These are phyloP conservation scores for Diprion similis DNA, from an alignment of 1,140 invertebrate genomes.

Conservation along the genomic window DNA sequence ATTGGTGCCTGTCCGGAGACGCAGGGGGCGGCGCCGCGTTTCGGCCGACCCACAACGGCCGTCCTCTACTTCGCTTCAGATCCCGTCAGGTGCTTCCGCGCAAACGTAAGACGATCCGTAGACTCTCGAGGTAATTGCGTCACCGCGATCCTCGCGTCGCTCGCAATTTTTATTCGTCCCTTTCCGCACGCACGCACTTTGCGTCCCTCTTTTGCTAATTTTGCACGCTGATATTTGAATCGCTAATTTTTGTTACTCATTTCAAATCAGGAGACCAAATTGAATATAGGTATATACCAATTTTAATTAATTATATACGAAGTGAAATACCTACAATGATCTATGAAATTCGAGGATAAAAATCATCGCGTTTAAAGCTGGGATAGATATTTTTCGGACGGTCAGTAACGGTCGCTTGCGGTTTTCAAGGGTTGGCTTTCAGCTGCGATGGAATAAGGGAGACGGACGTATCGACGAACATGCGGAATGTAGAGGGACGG, in stretches of 20 bases:
- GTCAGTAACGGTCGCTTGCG: constrained; percentile 52
- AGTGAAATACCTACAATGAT: too few species aligned
- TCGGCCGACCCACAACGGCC: constrained; percentile 54
- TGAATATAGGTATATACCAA: too few species aligned
- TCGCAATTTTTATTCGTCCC: too few species aligned
- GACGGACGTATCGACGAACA: constrained; percentile 18
- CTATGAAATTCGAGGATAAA: not conserved
- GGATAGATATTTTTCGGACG: constrained; percentile 56
- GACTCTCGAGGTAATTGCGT: too few species aligned
- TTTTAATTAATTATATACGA: too few species aligned
- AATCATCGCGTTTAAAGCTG: constrained; percentile 14
- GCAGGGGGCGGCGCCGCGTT: constrained; percentile 56
- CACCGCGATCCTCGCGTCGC: too few species aligned
- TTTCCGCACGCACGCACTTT: too few species aligned
- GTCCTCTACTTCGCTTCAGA: constrained; percentile 41
- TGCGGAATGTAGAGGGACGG: not conserved
- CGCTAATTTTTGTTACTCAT: too few species aligned
- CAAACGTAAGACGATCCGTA: constrained; percentile 34
- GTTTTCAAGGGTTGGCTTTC: constrained; percentile 48
- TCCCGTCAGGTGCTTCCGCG: constrained; percentile 31
- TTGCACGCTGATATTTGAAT: too few species aligned
- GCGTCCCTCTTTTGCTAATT: too few species aligned
- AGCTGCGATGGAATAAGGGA: constrained; percentile 40
- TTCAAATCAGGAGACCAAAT: too few species aligned
- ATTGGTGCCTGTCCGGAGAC: constrained; percentile 38